A percentile compares a stretch with the other conserved stretches of the same genome.
These are phyloP conservation scores for Uromys caudimaculatus DNA, from an alignment of 2,797 vertebrate species.

Conservation along the genomic window DNA sequence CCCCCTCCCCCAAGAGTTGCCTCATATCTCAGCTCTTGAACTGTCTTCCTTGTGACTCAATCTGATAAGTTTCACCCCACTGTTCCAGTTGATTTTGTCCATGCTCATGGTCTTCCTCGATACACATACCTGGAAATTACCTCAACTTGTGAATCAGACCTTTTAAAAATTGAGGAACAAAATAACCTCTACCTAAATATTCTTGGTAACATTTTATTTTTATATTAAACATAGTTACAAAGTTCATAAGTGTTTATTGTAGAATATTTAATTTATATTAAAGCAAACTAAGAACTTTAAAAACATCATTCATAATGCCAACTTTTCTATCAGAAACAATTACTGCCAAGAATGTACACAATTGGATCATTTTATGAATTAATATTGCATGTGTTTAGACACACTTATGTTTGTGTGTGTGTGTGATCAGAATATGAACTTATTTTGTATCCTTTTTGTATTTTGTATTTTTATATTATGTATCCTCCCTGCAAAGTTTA, in stretches of 20 bases:
- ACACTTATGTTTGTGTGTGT: background rate
- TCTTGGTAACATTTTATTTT: slow-evolving; percentile 49
- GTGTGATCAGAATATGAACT: background rate
- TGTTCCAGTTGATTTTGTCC: background rate
- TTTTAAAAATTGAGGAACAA: background rate
- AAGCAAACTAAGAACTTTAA: slow-evolving; percentile 38
- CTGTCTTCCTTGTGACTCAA: background rate
- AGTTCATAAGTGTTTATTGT: background rate
- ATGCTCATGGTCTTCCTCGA: background rate
- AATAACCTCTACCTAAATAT: slow-evolving; percentile 13
- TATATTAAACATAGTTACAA: background rate
- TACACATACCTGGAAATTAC: slow-evolving; percentile 3
- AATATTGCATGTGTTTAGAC: slow-evolving; percentile 15
- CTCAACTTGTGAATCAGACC: background rate
- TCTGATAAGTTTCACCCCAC: background rate
- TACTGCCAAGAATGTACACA: background rate
- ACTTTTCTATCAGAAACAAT: background rate
- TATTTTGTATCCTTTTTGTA: background rate
- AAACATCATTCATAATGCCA: slow-evolving; percentile 12
- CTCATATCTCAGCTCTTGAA: background rate
- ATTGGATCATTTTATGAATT: slow-evolving; percentile 4
- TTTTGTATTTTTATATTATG: background rate
- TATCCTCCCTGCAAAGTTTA: background rate
- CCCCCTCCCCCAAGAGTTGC: background rate
- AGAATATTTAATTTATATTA: background rate